These are phyloP conservation scores for Doryteuthis pealeii DNA, from an alignment of 1,140 invertebrate genomes.

Conservation along the genomic window DNA sequence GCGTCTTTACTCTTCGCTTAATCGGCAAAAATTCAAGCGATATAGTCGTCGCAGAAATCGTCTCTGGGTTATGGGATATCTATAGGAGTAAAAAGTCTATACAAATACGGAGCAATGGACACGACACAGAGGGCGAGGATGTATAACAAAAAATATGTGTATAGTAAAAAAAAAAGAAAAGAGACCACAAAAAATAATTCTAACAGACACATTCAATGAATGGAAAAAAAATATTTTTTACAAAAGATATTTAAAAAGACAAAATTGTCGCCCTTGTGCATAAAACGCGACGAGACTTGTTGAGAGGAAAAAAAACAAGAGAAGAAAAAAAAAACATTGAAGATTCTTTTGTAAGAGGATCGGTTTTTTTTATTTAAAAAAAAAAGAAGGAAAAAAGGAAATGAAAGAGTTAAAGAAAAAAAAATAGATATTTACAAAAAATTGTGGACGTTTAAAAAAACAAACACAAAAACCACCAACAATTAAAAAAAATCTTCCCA, in stretches of 20 bases:
- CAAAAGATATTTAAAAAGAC: neutral
- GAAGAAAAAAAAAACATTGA: no score
- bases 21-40: slow-evolving; percentile 59
- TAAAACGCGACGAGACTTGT: neutral
- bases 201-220: neutral
- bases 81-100: slow-evolving; percentile 53
- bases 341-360: no score
- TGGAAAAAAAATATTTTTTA: neutral
- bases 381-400: neutral
- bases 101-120: slow-evolving; percentile 45
- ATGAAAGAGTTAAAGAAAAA: neutral
- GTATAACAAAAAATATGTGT: slow-evolving; percentile 35
- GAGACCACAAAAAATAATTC: no score
- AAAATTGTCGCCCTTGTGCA: no score
- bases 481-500: neutral
- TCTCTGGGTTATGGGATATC: slow-evolving; percentile 56
- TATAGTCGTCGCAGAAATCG: slow-evolving; percentile 56
- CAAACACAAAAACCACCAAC: neutral
- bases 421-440: neutral
- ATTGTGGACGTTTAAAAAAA: neutral
- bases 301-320: no score
- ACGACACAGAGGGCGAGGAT: slow-evolving; percentile 51
- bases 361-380: no score
- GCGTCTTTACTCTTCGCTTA: slow-evolving; percentile 54
- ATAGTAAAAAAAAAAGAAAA: slow-evolving; percentile 2